Percentiles rank a stretch among this genome's conserved stretches.
These are phyloP conservation scores for Atethmia centrago DNA, from an alignment of 2,888 invertebrate genomes.

Conservation along the genomic window DNA sequence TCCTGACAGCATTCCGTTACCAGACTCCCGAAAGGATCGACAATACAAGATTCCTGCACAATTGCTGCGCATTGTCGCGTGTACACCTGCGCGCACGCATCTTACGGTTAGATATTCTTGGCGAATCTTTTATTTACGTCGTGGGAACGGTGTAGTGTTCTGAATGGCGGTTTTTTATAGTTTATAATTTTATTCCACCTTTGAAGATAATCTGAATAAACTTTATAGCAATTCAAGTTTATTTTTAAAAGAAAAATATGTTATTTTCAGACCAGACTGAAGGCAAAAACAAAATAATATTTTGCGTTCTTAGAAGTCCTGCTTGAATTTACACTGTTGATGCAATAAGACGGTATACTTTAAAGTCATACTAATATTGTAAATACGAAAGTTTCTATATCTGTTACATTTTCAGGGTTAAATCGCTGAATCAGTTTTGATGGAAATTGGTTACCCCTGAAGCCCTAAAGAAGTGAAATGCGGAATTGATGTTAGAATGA, in stretches of 20 bases:
- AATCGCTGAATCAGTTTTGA: not conserved
- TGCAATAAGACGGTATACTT: not conserved
- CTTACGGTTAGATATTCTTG: slow-evolving; percentile 74
- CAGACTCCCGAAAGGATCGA: slow-evolving; percentile 66
- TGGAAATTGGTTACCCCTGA: not conserved
- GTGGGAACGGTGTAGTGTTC: slow-evolving; percentile 77
- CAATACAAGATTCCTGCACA: slow-evolving; percentile 77
- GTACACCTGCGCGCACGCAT: slow-evolving; percentile 82
- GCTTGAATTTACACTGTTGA: not conserved
- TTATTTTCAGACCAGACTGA: not conserved
- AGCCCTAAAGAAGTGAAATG: not conserved
- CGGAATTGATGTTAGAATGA: not conserved
- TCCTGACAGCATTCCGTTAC: slow-evolving; percentile 76
- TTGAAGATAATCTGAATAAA: slow-evolving; percentile 32
- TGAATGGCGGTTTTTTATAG: slow-evolving; percentile 35
- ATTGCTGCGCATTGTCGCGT: slow-evolving; percentile 72
- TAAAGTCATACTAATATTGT: not conserved
- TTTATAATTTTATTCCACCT: slow-evolving; percentile 24
- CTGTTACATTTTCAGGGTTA: not conserved
- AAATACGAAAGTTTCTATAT: not conserved
- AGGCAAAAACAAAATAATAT: not conserved
- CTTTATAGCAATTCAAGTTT: not conserved
- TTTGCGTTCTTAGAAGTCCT: not conserved
- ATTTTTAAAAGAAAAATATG: not conserved
- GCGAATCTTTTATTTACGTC: slow-evolving; percentile 77